A percentile compares a stretch with the other conserved stretches of the same genome.
phyloP scores from a whole-genome alignment of 2,888 invertebrate species.

The Drosophila percnosoma region DNA sequence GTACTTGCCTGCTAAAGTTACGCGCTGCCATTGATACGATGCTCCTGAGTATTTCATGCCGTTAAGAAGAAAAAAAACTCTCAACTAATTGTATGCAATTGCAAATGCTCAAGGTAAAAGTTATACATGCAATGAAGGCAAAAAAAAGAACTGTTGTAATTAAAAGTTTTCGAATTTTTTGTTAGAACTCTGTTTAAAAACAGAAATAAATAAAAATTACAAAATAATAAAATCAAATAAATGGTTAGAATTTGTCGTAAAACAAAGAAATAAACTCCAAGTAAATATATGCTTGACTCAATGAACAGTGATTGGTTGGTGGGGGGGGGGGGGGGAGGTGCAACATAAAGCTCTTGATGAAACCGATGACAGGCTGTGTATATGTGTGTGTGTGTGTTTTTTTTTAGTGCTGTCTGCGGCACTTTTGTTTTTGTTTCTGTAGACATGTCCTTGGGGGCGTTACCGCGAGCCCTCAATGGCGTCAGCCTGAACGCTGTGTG shows the following conservation, averaged over 20 bases:
- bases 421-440: slow-evolving; percentile 36
- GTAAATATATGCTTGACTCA: slow-evolving; percentile 43
- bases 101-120: slow-evolving; percentile 29
- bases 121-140: neutral
- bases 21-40: slow-evolving; percentile 1
- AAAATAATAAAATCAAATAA: slow-evolving; percentile 28
- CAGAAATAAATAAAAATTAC: neutral
- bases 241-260: slow-evolving; percentile 21
- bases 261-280: slow-evolving; percentile 16
- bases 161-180: slow-evolving; percentile 39
- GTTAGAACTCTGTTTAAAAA: slow-evolving; percentile 3
- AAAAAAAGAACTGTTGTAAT: slow-evolving; percentile 20
- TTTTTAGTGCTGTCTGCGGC: slow-evolving; percentile 17
- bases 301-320: neutral
- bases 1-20: slow-evolving; percentile 23
- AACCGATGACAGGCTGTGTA: slow-evolving; percentile 29
- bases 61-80: slow-evolving; percentile 8
- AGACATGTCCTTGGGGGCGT: slow-evolving; percentile 6
- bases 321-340: slow-evolving; percentile 9
- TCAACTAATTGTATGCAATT: slow-evolving; percentile 29
- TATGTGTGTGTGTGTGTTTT: neutral
- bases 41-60: slow-evolving; percentile 3
- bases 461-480: neutral
- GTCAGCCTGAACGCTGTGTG: neutral
- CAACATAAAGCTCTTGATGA: slow-evolving; percentile 33